Percentiles rank a stretch among this genome's conserved stretches.
Evolutionary conservation across 2,888 invertebrate genomes (phyloP).

Genomic region (Glyphotaelius pellucidus): DNA sequence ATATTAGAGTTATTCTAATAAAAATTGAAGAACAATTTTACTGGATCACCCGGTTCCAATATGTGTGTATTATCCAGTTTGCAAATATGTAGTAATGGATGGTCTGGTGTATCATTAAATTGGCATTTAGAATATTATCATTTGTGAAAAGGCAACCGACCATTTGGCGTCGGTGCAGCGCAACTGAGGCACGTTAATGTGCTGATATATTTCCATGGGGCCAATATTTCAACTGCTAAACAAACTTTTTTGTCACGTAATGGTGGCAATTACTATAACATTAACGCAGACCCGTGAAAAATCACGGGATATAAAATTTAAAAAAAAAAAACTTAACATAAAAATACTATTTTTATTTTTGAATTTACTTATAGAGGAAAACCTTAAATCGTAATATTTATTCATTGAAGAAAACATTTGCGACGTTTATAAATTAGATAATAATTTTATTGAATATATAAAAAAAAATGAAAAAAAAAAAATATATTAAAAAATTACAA

Average conservation of each 20-base stretch:
- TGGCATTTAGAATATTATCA: neutral
- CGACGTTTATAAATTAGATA: too few relatives aligned
- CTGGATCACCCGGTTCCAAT: neutral
- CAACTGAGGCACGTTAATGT: neutral
- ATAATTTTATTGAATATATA: too few relatives aligned
- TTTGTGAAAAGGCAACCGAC: neutral
- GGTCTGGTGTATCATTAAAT: neutral
- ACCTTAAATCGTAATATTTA: too few relatives aligned
- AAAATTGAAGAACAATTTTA: too few relatives aligned
- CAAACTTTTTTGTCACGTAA: neutral
- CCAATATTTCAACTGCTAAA: neutral
- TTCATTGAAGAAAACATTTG: too few relatives aligned
- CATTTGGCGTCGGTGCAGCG: neutral
- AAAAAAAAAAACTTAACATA: too few relatives aligned
- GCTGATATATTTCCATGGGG: neutral
- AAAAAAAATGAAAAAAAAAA: too few relatives aligned
- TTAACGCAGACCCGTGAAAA: neutral
- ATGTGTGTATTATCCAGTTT: neutral
- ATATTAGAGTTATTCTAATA: too few relatives aligned
- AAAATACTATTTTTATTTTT: too few relatives aligned
- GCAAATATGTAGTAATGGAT: neutral
- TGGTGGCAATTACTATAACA: neutral
- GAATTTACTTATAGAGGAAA: too few relatives aligned
- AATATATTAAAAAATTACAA: too few relatives aligned
- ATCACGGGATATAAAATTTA: too few relatives aligned